Percentiles rank a stretch among this genome's conserved stretches.
These are phyloP conservation scores for human DNA, from an alignment of 2,113 vertebrate genomes.

Conservation along the genomic window DNA sequence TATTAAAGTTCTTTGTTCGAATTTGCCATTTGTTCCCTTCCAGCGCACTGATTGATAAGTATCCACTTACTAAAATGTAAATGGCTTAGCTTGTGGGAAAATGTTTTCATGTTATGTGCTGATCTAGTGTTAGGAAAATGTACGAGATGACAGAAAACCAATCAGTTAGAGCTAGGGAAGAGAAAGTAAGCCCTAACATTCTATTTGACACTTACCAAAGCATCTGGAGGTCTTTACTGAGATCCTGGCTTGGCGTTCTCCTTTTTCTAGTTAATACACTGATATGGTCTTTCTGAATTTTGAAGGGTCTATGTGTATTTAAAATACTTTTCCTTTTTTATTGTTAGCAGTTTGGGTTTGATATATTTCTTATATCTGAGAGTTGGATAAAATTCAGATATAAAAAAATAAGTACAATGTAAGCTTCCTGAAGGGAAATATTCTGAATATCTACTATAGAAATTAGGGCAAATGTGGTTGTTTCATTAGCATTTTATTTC, in stretches of 20 bases:
- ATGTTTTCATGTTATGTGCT: not conserved
- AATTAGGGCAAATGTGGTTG: not conserved
- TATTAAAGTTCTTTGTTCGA: not conserved
- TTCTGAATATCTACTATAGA: not conserved
- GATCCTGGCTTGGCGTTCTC: not conserved
- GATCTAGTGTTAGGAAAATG: not conserved
- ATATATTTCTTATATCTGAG: not conserved
- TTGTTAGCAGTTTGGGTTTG: not conserved
- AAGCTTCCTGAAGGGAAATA: not conserved
- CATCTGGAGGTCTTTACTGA: not conserved
- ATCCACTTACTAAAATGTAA: not conserved
- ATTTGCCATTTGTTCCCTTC: not conserved
- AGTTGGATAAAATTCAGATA: not conserved
- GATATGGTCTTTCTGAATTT: not conserved
- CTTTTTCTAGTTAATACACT: not conserved
- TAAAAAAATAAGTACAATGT: slow-evolving; percentile 11
- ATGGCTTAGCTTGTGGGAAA: not conserved
- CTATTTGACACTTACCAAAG: not conserved
- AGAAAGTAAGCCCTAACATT: not conserved
- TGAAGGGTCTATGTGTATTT: not conserved
- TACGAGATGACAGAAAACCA: not conserved
- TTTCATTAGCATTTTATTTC: not conserved
- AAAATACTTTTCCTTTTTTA: not conserved
- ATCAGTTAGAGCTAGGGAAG: not conserved
- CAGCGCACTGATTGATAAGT: not conserved